Evolutionary conservation across 2,113 vertebrate genomes (phyloP), one percentile per base, ranked within the genome.

Genomic region (Talpa occidentalis): DNA sequence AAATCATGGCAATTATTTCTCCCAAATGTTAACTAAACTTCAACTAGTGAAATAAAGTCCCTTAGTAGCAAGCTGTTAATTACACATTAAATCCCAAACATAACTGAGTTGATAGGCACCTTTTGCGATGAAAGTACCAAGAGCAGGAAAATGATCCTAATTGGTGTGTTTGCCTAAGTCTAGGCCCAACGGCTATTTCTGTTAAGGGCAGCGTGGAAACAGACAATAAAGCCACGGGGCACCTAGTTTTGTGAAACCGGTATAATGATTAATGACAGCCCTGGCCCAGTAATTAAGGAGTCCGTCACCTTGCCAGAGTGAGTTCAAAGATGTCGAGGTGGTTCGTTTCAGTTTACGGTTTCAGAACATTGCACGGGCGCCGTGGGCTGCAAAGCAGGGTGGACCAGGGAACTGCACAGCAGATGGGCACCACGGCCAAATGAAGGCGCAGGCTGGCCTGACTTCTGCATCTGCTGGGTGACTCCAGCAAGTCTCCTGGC

Each of bases 301-400:
- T 88, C 84, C 78, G 17, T 90, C 76, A 94, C 84, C 62, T 76
- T 93, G 64, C 67, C 89, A 77, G 56, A 74, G 28, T 49, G 86
- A 92, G 67, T 90, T 92, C 90, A 95, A 90, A 96, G 80, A 40
- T 79, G 40, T 90, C 91, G 85, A 59, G 80, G 26, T 93, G 85
- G 73, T 52, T 95, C 81, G 44, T 79, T 91, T 77, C 88, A 94
- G 62, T 92, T 95, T 92, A 81, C 44, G 42, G 78, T 85, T 89
- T 96, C 67, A 82, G 70, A 96, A 94, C 90, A 90, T 40, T 92
- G 88, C 93, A 88, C 49, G 77, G 81, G 69, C n/a, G 69, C 67
- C 37, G 9, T 62, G 47, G 72, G 10, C 49, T 56, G 62, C 67
- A 81, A 88, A 80, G 77, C n/a, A 92, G 81, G 15, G 32, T 44